Conservation (phyloP, 2,113 vertebrate species). For the Mormyrus lacerda region DNA sequence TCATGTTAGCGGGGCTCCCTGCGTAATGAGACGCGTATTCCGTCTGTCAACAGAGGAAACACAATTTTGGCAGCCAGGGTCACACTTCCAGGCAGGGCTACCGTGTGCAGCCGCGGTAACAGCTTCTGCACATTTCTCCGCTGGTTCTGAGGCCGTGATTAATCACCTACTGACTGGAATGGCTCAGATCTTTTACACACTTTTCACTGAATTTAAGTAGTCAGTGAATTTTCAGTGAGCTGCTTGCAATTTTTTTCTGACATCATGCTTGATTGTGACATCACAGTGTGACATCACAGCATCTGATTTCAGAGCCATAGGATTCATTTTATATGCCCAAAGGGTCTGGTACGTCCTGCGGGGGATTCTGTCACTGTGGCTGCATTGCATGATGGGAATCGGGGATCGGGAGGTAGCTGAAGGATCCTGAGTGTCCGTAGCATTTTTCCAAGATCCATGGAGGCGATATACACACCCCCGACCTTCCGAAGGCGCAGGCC, state of each 20-base stretch:
- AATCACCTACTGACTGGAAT: background rate
- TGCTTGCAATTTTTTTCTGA: background rate
- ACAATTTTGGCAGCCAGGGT: slow-evolving; percentile 38
- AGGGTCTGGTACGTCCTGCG: background rate
- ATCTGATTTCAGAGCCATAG: background rate
- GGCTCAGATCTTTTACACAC: background rate
- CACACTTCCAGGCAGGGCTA: slow-evolving; percentile 13
- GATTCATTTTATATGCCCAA: background rate
- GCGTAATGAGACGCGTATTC: slow-evolving; percentile 42
- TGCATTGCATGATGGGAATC: background rate
- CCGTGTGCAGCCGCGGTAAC: background rate
- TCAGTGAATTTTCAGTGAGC: background rate
- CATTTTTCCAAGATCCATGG: slow-evolving; percentile 3
- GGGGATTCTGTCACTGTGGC: background rate
- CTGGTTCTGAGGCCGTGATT: background rate
- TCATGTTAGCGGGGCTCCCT: slow-evolving; percentile 39
- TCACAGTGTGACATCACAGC: background rate
- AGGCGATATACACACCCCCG: background rate
- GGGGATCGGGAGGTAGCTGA: background rate
- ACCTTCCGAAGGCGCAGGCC: background rate
- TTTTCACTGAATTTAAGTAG: background rate
- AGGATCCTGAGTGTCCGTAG: background rate
- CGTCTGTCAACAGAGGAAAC: slow-evolving; percentile 57
- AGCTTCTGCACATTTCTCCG: background rate
- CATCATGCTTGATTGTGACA: background rate